Conservation (phyloP, 2,888 invertebrate genomes). For the Drosophila parthenogenetica region DNA sequence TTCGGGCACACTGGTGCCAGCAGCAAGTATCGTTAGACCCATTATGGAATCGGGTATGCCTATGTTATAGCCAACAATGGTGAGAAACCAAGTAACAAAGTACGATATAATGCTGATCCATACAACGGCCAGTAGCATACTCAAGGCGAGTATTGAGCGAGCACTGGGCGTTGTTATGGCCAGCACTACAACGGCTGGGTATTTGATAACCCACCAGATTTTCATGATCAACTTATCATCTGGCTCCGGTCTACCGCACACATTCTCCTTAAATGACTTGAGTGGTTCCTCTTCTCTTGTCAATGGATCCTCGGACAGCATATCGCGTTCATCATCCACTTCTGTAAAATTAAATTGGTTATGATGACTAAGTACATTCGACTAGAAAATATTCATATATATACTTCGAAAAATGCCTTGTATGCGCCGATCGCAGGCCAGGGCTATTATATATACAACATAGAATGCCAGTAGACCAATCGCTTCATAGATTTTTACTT, state of each 20-base stretch:
- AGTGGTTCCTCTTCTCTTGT: slow-evolving; percentile 92
- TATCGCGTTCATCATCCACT: not conserved
- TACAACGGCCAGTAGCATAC: slow-evolving; percentile 94
- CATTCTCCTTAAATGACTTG: slow-evolving; percentile 88
- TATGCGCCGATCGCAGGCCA: slow-evolving; percentile 44
- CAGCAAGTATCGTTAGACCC: slow-evolving; percentile 96
- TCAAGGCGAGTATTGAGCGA: slow-evolving; percentile 88
- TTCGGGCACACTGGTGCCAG: slow-evolving; percentile 96
- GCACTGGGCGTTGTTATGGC: slow-evolving; percentile 89
- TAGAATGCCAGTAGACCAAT: slow-evolving; percentile 27
- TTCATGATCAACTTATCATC: not conserved
- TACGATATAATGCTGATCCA: slow-evolving; percentile 96
- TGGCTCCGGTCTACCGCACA: slow-evolving; percentile 31
- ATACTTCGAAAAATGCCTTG: slow-evolving; percentile 37
- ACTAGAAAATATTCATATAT: not conserved
- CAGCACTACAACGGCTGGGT: slow-evolving; percentile 78
- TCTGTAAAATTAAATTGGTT: slow-evolving; percentile 27
- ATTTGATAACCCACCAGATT: slow-evolving; percentile 52
- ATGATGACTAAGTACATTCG: too few species aligned
- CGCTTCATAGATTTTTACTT: slow-evolving; percentile 24
- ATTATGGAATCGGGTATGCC: slow-evolving; percentile 95
- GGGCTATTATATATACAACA: slow-evolving; percentile 10
- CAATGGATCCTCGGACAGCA: slow-evolving; percentile 88
- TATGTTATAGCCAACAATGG: slow-evolving; percentile 90
- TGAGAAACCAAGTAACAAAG: slow-evolving; percentile 97